Evolutionary conservation across 2,888 invertebrate species (phyloP).

Genomic region (Ectropis crepuscularia): DNA sequence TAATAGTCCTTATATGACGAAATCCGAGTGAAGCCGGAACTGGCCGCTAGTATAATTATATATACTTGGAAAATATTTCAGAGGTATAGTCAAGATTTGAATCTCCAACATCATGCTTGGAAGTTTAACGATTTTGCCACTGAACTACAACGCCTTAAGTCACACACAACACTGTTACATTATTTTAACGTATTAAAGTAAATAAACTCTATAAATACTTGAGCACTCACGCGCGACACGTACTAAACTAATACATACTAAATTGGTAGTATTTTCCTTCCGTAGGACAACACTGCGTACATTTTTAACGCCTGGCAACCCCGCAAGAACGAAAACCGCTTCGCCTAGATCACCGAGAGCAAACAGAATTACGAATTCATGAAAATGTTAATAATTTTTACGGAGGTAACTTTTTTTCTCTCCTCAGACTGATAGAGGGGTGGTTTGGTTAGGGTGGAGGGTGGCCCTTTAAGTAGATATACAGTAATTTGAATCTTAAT

Average conservation of each 20-base stretch:
- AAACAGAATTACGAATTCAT: constrained; percentile 71
- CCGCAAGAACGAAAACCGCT: constrained; percentile 46
- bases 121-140: too few species aligned
- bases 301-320: constrained; percentile 54
- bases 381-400: constrained; percentile 75
- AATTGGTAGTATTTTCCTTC: constrained; percentile 36
- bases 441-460: constrained; percentile 60
- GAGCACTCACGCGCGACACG: constrained; percentile 32
- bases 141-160: too few species aligned
- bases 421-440: constrained; percentile 58
- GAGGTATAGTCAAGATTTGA: too few species aligned
- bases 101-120: too few species aligned
- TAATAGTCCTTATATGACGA: too few species aligned
- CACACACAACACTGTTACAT: too few species aligned
- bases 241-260: constrained; percentile 38
- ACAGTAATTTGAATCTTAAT: constrained; percentile 79
- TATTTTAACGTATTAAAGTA: not conserved
- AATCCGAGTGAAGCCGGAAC: too few species aligned
- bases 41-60: too few species aligned
- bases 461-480: constrained; percentile 67
- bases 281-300: constrained; percentile 45
- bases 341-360: constrained; percentile 55
- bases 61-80: too few species aligned
- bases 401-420: constrained; percentile 55
- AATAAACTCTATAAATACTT: constrained; percentile 5